phyloP scores from a whole-genome alignment of 2,797 vertebrate species.

The Myripristis murdjan region DNA sequence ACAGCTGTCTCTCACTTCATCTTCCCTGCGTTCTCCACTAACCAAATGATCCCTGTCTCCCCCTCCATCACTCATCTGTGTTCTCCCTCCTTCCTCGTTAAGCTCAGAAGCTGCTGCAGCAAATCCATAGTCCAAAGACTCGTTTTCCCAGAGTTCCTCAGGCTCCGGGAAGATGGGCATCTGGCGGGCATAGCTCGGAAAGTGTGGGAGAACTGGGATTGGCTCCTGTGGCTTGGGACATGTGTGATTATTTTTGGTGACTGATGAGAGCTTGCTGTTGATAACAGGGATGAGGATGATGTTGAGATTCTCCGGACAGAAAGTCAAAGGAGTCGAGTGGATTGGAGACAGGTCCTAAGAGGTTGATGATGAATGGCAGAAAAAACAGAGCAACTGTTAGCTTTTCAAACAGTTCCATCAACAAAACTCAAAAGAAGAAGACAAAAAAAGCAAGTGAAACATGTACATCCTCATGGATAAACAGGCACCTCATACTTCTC shows the following conservation, averaged over 20 bases:
- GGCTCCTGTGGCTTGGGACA: fast-evolving
- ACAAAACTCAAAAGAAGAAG: too few species aligned
- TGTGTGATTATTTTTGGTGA: not conserved
- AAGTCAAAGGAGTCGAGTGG: not conserved
- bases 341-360: conserved; percentile 40
- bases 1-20: not conserved
- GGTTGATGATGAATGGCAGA: not conserved
- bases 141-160: conserved; percentile 20
- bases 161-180: not conserved
- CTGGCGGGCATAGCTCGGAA: conserved; percentile 34
- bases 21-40: not conserved
- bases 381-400: not conserved
- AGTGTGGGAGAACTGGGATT: not conserved
- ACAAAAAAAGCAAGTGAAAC: not conserved
- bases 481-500: too few species aligned
- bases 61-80: not conserved
- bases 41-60: not conserved
- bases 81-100: fast-evolving
- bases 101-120: not conserved
- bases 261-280: not conserved
- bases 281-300: not conserved
- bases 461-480: too few species aligned
- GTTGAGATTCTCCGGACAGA: conserved; percentile 36
- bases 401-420: not conserved
- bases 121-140: conserved; percentile 45